Base-by-base conservation (phyloP, 2,888 invertebrate species). In the Synanthedon andrenaeformis region DNA sequence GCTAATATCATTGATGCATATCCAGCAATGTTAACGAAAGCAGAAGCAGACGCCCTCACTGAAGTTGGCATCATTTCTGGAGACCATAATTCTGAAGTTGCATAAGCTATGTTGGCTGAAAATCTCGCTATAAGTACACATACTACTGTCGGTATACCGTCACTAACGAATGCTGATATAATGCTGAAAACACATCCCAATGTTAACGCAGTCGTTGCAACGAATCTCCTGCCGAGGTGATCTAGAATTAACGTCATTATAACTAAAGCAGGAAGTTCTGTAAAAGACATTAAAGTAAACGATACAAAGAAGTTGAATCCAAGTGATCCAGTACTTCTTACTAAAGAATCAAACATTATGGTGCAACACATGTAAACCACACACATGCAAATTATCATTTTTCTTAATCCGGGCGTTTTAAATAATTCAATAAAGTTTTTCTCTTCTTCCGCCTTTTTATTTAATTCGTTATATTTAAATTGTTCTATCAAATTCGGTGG, bases 111-210 rank as follows among this genome's bases (percentile, higher is more conserved):
- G 50, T 58, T 58, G 11, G 54, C 52, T 13, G 52, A 14, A 52
- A 58, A 56, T 45, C 58, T 56, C 4, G 58, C 56, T 11, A 56
- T 42, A 12, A 56, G 53, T 49, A 56, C 58, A 42, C 56, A 56
- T 10, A 52, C n/a, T 1, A 58, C 56, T 41, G 58, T 52, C 19
- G 52, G 54, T 42, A 52, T 14, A 12, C 57, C 57, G n/a, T 53
- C 54, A n/a, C 55, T 53, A 45, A 58, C 28, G 41, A 58, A 55
- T 13, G 51, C 55, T 14, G 52, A 53, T 8, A 48, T n/a, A 48
- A 58, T 14, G 41, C 55, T 49, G 51, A 58, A 58, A 6, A 58
- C 14, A 19, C 49, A 51, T 12, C 51, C 42, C 5, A 51, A 23
- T 2, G 41, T 17, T 45, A 56, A 13, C 3, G 41, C 19, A 4